Base-by-base conservation (phyloP, 2,113 vertebrate genomes). In the Anarrhichthys ocellatus region DNA sequence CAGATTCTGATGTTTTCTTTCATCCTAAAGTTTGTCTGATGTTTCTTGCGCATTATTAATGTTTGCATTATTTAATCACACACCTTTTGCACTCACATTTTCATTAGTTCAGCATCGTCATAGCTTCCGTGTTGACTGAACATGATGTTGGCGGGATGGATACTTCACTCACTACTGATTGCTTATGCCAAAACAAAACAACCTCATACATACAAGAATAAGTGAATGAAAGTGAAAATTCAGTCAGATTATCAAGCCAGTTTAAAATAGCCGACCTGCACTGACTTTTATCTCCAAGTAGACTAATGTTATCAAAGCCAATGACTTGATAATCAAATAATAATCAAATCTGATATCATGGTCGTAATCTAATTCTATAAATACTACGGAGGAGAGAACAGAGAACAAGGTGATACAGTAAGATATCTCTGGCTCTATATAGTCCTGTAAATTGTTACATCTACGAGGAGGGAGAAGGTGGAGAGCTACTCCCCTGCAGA, bases 401-500 rank as follows among this genome's bases (percentile, higher is more conserved):
- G 74, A 54, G 38, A 40, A 22, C 24, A 27, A 38, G 32, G 20
- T 6, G 38, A 22, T 34, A 68, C 2, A 64, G 29, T 17, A 18
- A 24, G 65, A 48, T 38, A 27, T 6, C 13, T 29, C 7, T 20
- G 65, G 15, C 27, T 69, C n/a, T 4, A 54, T 32, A 22, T 56
- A 40, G 14, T 48, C 32, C 9, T 9, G 34, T 76, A 27, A 65
- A 76, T 44, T 46, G 63, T 40, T 24, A 67, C 29, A 44, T 34
- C 9, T 15, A 13, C 11, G 42, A 72, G 6, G 9, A 24, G 20
- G 29, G 42, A 52, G 2, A 61, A 54, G 38, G 4, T 32, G 29
- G n/a, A 24, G 29, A 32, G 62, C 62, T 32, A 3, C 36, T 54
- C 46, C 76, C 69, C 79, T 36, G 68, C 65, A 18, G 88, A 40